phyloP scores from a whole-genome alignment of 2,888 invertebrate genomes.

The Venusia cambrica region DNA sequence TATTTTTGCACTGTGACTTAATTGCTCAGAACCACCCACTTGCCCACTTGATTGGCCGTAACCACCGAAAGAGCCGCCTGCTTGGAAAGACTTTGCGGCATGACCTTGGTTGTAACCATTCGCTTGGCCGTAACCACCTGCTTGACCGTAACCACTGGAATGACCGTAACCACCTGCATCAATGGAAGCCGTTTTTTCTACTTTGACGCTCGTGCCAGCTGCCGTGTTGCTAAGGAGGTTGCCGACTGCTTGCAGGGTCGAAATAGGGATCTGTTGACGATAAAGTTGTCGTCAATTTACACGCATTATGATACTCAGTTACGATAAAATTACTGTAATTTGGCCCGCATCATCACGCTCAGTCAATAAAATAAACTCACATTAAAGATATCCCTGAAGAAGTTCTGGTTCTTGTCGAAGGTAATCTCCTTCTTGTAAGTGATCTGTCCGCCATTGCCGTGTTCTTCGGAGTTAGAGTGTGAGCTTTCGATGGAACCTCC shows the following conservation, averaged over 20 bases:
- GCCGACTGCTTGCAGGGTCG: conserved; percentile 83
- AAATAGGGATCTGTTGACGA: conserved; percentile 82
- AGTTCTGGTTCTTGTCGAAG: conserved; percentile 57
- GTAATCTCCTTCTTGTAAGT: conserved; percentile 53
- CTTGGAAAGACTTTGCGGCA: conserved; percentile 1
- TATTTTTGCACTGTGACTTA: too few relatives aligned
- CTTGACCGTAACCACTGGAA: conserved; percentile 15
- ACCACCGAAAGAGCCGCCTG: not conserved
- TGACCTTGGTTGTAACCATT: too few relatives aligned
- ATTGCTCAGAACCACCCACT: too few relatives aligned
- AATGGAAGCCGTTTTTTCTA: conserved; percentile 65
- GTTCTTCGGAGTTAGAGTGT: conserved; percentile 17
- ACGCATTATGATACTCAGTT: too few relatives aligned
- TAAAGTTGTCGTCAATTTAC: not conserved
- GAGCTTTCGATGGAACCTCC: conserved; percentile 35
- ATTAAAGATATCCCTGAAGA: conserved; percentile 83
- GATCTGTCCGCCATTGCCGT: conserved; percentile 36
- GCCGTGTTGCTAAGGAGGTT: conserved; percentile 80
- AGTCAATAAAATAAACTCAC: conserved; percentile 61
- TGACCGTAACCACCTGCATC: conserved; percentile 54
- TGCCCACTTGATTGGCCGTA: conserved; percentile 1
- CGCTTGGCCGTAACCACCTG: conserved; percentile 3
- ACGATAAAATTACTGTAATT: too few relatives aligned
- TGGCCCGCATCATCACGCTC: too few relatives aligned
- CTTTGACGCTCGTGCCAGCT: conserved; percentile 58